Conservation (phyloP, 2,797 vertebrate species). For the Allobates femoralis region DNA sequence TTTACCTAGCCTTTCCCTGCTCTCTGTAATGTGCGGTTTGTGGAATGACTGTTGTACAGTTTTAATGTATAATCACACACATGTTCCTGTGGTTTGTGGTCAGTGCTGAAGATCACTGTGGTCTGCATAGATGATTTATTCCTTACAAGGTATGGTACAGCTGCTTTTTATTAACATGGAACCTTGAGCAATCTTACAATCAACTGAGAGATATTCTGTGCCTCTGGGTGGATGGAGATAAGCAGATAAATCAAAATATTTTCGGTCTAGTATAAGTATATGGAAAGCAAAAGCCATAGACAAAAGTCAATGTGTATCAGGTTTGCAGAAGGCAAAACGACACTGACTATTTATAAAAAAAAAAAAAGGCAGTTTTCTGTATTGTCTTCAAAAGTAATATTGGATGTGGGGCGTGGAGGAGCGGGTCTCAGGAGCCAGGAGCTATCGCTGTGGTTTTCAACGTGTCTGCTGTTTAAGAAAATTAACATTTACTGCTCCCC, state of each 20-base stretch:
- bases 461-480: too few relatives aligned
- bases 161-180: slow-evolving; percentile 76
- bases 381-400: background rate
- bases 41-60: slow-evolving; percentile 82
- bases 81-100: slow-evolving; percentile 82
- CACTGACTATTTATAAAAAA: background rate
- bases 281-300: background rate
- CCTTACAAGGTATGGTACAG: slow-evolving; percentile 77
- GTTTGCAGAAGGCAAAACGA: background rate
- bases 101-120: slow-evolving; percentile 77
- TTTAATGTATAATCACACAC: slow-evolving; percentile 82
- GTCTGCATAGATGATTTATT: slow-evolving; percentile 78
- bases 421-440: too few relatives aligned
- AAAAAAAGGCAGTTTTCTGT: background rate
- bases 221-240: slow-evolving; percentile 10
- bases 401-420: too few relatives aligned
- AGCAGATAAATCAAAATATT: background rate
- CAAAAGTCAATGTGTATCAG: background rate
- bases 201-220: slow-evolving; percentile 13
- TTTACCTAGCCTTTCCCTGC: slow-evolving; percentile 74
- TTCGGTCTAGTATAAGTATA: too few relatives aligned
- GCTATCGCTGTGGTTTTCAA: too few relatives aligned
- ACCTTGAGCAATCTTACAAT: slow-evolving; percentile 21
- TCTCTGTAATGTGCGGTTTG: slow-evolving; percentile 86
- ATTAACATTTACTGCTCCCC: too few relatives aligned